Base-by-base conservation (phyloP, 1,140 invertebrate species). In the Leptinotarsa lineolata region DNA sequence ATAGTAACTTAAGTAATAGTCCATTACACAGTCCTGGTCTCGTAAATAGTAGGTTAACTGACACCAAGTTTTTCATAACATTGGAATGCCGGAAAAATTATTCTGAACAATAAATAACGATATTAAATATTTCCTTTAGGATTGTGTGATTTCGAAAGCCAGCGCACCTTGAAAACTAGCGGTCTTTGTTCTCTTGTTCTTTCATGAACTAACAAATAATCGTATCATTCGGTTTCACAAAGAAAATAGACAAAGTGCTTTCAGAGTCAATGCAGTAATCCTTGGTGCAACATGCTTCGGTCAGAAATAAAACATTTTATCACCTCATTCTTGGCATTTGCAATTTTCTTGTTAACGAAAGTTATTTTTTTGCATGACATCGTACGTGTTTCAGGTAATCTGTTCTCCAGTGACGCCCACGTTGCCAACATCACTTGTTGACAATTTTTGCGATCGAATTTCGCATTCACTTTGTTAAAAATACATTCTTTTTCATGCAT, bases 341-440 rank as follows among this genome's bases (percentile, higher is more conserved):
- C 15, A 0, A 16, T 16, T 54, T 54, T 54, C 48, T 54, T 54
- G n/a, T 18, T 0, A n/a, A 54, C 48, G 6, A 54, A 54, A 15
- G 48, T 54, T 54, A 39, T 39, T 54, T 54, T 54, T 54, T 54
- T 54, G 48, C 48, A 54, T 54, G 48, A 54, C 48, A 54, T 54
- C 48, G 48, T 54, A 15, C n/a, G 48, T 15, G n/a, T 54, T 54
- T n/a, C 48, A 54, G n/a, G 48, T 18, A 54, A 54, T 54, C n/a
- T 54, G 48, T 54, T 54, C 48, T 54, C 48, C 12, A 54, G 48
- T 18, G 48, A 54, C 48, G 48, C 48, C 48, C 48, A 54, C 48
- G 6, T 5, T 4, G 15, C 4, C 48, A 54, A 11, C 30, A 39
- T 39, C 30, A 39, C 30, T 39, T 39, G 30, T 39, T 39, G 30